Percentiles rank a stretch among this genome's conserved stretches.
These are phyloP conservation scores for Lissocephala sabroskyi DNA, from an alignment of 2,888 invertebrate species.

Conservation along the genomic window DNA sequence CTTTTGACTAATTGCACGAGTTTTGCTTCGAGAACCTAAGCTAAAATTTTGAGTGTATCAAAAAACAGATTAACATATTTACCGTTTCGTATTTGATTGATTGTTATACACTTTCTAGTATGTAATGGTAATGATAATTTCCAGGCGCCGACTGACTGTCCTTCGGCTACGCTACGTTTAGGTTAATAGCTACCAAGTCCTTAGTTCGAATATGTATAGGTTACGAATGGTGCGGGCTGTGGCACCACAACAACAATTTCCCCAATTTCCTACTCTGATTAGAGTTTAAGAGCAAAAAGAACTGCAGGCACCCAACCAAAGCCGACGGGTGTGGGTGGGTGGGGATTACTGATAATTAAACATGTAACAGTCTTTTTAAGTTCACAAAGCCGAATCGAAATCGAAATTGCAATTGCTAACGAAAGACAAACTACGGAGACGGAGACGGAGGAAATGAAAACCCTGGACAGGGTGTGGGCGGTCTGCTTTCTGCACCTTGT, in stretches of 20 bases:
- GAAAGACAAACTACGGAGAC: too few species aligned
- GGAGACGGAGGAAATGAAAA: too few species aligned
- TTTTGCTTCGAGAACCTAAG: conserved; percentile 33
- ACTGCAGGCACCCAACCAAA: conserved; percentile 13
- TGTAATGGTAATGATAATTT: conserved; percentile 10
- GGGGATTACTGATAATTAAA: conserved; percentile 59
- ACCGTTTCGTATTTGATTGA: conserved; percentile 40
- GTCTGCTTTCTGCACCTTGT: too few species aligned
- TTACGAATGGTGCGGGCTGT: conserved; percentile 34
- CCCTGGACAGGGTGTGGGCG: too few species aligned
- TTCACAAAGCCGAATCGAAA: too few species aligned
- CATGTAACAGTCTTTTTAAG: conserved; percentile 71
- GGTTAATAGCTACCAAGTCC: conserved; percentile 56
- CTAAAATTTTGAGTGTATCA: conserved; percentile 32
- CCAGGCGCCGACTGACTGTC: conserved; percentile 8
- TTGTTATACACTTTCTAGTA: conserved; percentile 37
- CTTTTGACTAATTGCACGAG: conserved; percentile 59
- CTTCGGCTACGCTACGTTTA: conserved; percentile 44
- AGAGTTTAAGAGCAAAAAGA: conserved; percentile 54
- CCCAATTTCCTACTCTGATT: conserved; percentile 51
- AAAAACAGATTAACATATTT: conserved; percentile 40
- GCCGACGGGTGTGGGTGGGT: conserved; percentile 4
- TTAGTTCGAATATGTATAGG: conserved; percentile 59
- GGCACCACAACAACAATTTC: conserved; percentile 42
- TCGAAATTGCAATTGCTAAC: too few species aligned